These are phyloP conservation scores for Potamarius usumacintae DNA, from an alignment of 2,113 vertebrate species.

Conservation along the genomic window DNA sequence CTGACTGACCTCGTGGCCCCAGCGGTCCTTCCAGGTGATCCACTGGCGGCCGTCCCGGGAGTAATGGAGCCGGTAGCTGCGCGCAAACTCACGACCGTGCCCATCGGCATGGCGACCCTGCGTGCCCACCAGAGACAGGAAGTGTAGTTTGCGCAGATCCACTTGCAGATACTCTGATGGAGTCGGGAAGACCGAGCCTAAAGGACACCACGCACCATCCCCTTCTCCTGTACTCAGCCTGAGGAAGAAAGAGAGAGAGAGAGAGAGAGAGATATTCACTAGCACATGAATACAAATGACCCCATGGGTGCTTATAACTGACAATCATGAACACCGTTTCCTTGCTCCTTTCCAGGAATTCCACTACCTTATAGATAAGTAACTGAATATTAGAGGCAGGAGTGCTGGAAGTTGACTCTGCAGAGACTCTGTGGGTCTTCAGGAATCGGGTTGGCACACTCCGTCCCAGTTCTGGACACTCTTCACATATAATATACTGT, in stretches of 20 bases:
- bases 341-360: background rate
- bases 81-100: constrained; percentile 89
- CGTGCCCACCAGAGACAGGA: constrained; percentile 88
- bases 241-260: constrained; percentile 40
- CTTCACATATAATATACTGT: background rate
- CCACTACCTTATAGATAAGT: background rate
- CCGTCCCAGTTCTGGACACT: background rate
- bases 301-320: too few species aligned
- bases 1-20: constrained; percentile 79
- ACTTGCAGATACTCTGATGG: constrained; percentile 89
- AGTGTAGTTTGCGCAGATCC: constrained; percentile 80
- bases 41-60: constrained; percentile 85
- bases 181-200: constrained; percentile 81
- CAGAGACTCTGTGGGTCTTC: background rate
- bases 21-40: constrained; percentile 88
- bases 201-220: constrained; percentile 91
- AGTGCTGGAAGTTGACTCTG: background rate
- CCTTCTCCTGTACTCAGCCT: constrained; percentile 87
- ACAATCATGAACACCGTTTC: background rate
- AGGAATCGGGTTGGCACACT: background rate
- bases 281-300: background rate
- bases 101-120: constrained; percentile 91
- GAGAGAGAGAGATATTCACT: background rate
- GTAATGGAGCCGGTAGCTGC: constrained; percentile 83
- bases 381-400: background rate